Evolutionary conservation across 2,888 invertebrate species (phyloP).

Genomic region (Volucella zonaria): DNA sequence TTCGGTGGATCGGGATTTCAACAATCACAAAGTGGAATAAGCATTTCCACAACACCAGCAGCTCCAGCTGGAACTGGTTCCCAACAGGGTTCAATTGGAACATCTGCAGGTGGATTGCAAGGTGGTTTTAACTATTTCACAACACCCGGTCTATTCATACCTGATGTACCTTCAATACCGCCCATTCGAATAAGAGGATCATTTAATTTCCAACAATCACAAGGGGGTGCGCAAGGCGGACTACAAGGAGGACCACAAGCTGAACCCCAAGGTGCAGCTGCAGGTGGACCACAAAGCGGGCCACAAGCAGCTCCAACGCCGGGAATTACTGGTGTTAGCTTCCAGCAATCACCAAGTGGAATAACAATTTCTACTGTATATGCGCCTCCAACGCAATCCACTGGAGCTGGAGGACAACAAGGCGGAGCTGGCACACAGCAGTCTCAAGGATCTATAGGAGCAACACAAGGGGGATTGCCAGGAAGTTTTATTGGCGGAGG

Average conservation of each 20-base stretch:
- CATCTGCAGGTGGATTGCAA: no score
- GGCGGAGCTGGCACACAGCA: conserved; percentile 13
- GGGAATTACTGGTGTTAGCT: neutral
- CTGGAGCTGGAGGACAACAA: conserved; percentile 26
- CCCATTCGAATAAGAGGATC: no score
- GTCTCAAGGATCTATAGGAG: neutral
- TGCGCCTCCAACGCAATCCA: conserved; percentile 58
- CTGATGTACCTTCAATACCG: no score
- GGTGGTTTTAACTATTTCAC: no score
- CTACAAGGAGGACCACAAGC: conserved; percentile 26
- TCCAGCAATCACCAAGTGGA: conserved; percentile 30
- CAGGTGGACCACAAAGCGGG: neutral
- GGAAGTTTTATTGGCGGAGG: conserved; percentile 3
- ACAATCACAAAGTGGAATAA: neutral
- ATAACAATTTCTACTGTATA: neutral
- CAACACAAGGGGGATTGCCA: neutral
- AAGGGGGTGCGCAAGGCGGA: neutral
- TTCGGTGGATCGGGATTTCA: neutral
- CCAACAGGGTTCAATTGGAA: no score
- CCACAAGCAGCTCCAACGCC: neutral
- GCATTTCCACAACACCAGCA: no score
- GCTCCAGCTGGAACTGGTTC: no score
- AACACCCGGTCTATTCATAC: no score
- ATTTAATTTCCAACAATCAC: neutral
- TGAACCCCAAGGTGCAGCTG: conserved; percentile 11